phyloP scores from a whole-genome alignment of 2,113 vertebrate genomes.

The Callorhinus ursinus region DNA sequence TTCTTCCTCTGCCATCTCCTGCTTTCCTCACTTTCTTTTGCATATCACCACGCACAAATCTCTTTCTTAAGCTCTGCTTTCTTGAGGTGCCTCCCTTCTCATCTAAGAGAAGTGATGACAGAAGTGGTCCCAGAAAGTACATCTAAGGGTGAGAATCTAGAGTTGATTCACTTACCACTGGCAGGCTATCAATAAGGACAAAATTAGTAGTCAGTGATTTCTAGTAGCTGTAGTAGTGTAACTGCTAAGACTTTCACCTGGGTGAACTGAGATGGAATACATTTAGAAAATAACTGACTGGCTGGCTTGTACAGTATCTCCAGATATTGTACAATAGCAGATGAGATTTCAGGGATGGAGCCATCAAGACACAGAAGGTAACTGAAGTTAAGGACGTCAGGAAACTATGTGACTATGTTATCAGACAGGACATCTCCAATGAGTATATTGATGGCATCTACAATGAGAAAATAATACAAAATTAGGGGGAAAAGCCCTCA shows the following conservation, averaged over 20 bases:
- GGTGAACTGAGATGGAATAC: not conserved
- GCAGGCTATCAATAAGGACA: not conserved
- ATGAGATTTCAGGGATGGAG: slow-evolving; percentile 16
- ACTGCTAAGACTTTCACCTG: not conserved
- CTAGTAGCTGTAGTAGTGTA: not conserved
- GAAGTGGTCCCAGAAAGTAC: not conserved
- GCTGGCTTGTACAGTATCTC: not conserved
- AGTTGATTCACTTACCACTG: not conserved
- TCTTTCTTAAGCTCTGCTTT: not conserved
- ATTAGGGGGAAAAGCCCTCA: not conserved
- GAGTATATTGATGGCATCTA: not conserved
- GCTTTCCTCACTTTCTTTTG: slow-evolving; percentile 6
- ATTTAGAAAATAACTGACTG: not conserved
- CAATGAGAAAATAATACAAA: not conserved
- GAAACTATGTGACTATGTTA: not conserved
- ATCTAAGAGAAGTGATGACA: not conserved
- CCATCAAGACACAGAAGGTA: not conserved
- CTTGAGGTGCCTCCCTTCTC: not conserved
- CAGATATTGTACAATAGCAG: not conserved
- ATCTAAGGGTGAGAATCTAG: not conserved
- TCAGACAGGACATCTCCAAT: not conserved
- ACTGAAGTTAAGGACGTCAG: not conserved
- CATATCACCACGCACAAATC: not conserved
- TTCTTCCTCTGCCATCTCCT: not conserved
- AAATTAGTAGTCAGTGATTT: not conserved